phyloP scores from a whole-genome alignment of 2,113 vertebrate species.

The Labeo rohita region DNA sequence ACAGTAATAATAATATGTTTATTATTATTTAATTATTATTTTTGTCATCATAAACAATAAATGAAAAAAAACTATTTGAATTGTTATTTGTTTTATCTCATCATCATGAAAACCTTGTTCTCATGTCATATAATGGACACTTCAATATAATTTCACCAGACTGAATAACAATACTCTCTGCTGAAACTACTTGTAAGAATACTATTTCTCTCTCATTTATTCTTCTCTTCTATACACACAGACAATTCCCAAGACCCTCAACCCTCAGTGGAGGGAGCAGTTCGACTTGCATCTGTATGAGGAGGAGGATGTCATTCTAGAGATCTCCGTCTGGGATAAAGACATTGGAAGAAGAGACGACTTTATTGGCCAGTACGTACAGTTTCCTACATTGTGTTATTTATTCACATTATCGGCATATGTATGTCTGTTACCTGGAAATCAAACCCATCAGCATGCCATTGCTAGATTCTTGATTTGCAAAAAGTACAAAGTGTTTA shows the following conservation, averaged over 20 bases:
- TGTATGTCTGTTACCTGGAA: slow-evolving; percentile 9
- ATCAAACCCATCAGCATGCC: not conserved
- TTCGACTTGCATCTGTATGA: slow-evolving; percentile 94
- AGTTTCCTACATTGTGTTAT: not conserved
- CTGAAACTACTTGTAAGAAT: not conserved
- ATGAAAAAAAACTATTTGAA: not conserved
- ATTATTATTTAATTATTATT: no score
- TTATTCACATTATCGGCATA: slow-evolving; percentile 15
- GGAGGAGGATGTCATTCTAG: slow-evolving; percentile 85
- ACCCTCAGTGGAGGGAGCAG: slow-evolving; percentile 94
- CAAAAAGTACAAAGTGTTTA: slow-evolving; percentile 12
- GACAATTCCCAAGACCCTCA: slow-evolving; percentile 91
- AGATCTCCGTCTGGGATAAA: slow-evolving; percentile 94
- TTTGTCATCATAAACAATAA: not conserved
- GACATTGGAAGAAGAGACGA: slow-evolving; percentile 90
- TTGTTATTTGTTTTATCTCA: not conserved
- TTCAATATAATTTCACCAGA: not conserved
- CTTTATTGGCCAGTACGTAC: slow-evolving; percentile 89
- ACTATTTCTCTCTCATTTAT: not conserved
- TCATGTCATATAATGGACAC: not conserved
- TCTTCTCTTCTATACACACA: slow-evolving; percentile 59
- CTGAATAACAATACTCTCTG: not conserved
- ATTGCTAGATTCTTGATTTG: not conserved
- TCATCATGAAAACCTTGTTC: no score
- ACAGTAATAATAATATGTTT: no score